Conservation (phyloP, 2,888 invertebrate genomes). For the Trichogramma evanescens region DNA sequence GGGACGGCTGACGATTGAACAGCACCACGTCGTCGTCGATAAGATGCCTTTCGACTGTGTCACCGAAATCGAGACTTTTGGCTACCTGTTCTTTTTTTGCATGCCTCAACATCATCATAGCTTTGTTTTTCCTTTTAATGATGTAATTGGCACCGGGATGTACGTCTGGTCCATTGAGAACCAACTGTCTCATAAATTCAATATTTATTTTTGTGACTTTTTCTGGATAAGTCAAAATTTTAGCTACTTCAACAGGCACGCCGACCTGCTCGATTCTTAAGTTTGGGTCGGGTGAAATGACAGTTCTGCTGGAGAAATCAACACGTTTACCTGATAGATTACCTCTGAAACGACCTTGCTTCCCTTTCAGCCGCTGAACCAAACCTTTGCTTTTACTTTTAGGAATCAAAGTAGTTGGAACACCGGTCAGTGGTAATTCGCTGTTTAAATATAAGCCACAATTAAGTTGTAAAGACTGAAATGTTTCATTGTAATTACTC, state of each 20-base stretch:
- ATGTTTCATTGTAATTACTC: slow-evolving; percentile 86
- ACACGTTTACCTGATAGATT: slow-evolving; percentile 97
- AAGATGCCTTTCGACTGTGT: slow-evolving; percentile 89
- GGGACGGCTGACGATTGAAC: slow-evolving; percentile 96
- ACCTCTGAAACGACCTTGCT: slow-evolving; percentile 96
- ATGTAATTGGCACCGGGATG: slow-evolving; percentile 99
- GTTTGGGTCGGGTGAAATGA: slow-evolving; percentile 98
- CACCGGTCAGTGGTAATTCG: slow-evolving; percentile 77
- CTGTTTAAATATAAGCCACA: slow-evolving; percentile 94
- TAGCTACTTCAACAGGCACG: slow-evolving; percentile 91
- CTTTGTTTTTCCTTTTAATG: slow-evolving; percentile 70
- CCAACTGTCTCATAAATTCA: slow-evolving; percentile 69
- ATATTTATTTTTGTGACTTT: slow-evolving; percentile 83
- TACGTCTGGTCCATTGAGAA: slow-evolving; percentile 81
- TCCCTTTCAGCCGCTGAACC: slow-evolving; percentile 94
- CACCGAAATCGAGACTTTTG: slow-evolving; percentile 81
- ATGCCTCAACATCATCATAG: slow-evolving; percentile 83
- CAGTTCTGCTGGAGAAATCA: slow-evolving; percentile 94
- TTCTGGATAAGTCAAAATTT: slow-evolving; percentile 93
- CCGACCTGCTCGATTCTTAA: slow-evolving; percentile 96
- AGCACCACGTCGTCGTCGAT: slow-evolving; percentile 92
- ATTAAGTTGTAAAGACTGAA: slow-evolving; percentile 95
- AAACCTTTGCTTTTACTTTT: slow-evolving; percentile 81
- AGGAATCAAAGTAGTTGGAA: slow-evolving; percentile 84
- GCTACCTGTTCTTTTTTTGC: slow-evolving; percentile 88